Conservation (phyloP, 2,888 invertebrate species). For the Steinernema scapterisci region DNA sequence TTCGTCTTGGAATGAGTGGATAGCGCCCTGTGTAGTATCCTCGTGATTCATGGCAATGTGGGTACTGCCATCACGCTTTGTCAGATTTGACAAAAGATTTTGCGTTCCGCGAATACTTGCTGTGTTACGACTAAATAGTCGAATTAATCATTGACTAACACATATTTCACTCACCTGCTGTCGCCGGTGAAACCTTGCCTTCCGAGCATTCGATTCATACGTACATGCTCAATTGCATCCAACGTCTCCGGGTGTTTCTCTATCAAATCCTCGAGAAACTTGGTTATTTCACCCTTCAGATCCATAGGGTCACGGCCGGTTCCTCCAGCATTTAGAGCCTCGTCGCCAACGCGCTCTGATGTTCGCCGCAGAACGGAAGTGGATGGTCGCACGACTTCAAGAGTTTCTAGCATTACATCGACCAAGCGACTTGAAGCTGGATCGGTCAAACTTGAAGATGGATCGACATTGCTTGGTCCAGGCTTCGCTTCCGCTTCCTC, state of each 20-base stretch:
- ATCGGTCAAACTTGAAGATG: not conserved
- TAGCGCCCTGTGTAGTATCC: slow-evolving; percentile 49
- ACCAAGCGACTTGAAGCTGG: not conserved
- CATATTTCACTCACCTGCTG: not conserved
- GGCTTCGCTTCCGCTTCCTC: slow-evolving; percentile 20
- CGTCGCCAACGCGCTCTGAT: slow-evolving; percentile 1
- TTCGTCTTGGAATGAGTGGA: slow-evolving; percentile 66
- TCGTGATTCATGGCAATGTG: slow-evolving; percentile 45
- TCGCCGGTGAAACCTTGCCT: not conserved
- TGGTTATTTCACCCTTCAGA: slow-evolving; percentile 59
- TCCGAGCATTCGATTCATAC: slow-evolving; percentile 47
- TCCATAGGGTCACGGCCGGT: slow-evolving; percentile 37
- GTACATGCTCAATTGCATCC: slow-evolving; percentile 65
- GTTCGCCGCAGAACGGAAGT: slow-evolving; percentile 4
- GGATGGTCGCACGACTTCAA: slow-evolving; percentile 24
- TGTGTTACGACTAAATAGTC: too few species aligned
- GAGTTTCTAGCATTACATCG: not conserved
- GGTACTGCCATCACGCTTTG: slow-evolving; percentile 63
- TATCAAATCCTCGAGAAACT: slow-evolving; percentile 66
- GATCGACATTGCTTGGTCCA: slow-evolving; percentile 2
- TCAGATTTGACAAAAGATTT: not conserved
- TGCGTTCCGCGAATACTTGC: not conserved
- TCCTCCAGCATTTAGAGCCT: not conserved
- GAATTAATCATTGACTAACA: too few species aligned
- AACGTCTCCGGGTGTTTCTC: slow-evolving; percentile 66